A percentile compares a stretch with the other conserved stretches of the same genome.
Conservation (phyloP, 1,140 invertebrate species). For the Galleria mellonella region DNA sequence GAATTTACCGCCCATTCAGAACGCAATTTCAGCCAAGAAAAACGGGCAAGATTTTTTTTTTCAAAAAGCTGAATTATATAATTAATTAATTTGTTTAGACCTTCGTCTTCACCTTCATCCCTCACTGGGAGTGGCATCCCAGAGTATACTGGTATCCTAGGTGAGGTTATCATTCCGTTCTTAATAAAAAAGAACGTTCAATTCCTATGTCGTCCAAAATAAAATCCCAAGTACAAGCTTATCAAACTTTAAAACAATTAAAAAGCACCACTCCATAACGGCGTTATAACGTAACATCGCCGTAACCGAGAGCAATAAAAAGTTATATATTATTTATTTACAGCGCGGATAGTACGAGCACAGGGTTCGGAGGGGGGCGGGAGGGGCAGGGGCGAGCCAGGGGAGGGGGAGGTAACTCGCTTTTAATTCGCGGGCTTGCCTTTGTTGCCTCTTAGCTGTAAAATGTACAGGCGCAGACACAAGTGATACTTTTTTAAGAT, state of each 20-base stretch:
- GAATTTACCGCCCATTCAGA: too few species aligned
- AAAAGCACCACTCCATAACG: too few species aligned
- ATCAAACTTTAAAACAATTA: neutral
- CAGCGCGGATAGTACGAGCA: neutral
- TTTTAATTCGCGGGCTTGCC: conserved; percentile 37
- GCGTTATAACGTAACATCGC: too few species aligned
- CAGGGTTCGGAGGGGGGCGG: conserved; percentile 3
- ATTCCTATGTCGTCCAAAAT: neutral
- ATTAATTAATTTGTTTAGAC: too few species aligned
- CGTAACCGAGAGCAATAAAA: conserved; percentile 10
- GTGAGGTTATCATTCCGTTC: too few species aligned
- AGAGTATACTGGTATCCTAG: too few species aligned
- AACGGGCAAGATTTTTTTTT: too few species aligned
- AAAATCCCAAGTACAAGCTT: neutral
- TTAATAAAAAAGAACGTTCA: too few species aligned
- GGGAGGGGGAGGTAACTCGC: conserved; percentile 17
- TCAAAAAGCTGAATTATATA: too few species aligned
- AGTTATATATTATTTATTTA: conserved; percentile 5
- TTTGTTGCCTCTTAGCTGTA: conserved; percentile 18
- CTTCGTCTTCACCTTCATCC: too few species aligned
- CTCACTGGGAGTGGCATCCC: too few species aligned
- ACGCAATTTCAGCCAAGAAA: too few species aligned
- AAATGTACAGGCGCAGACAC: conserved; percentile 12
- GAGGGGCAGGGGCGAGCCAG: neutral
- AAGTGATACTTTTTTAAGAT: conserved; percentile 5